Evolutionary conservation across 2,113 vertebrate species (phyloP).

Genomic region (Melanotaenia duboulayi): DNA sequence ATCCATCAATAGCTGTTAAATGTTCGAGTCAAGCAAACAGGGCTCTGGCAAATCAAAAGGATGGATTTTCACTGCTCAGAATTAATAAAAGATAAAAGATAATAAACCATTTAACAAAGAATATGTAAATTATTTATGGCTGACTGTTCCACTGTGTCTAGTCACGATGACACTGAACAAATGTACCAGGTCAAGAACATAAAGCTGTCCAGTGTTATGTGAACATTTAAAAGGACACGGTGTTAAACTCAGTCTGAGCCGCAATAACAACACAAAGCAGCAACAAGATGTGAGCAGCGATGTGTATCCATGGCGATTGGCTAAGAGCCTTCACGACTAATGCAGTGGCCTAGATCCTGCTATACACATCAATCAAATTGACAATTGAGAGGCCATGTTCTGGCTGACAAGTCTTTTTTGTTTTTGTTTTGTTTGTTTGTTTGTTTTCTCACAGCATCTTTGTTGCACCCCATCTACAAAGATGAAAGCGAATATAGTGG

Average conservation of each 20-base stretch:
- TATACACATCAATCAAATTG: slow-evolving; percentile 71
- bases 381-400: slow-evolving; percentile 59
- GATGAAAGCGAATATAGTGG: slow-evolving; percentile 36
- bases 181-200: slow-evolving; percentile 12
- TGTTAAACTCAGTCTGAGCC: slow-evolving; percentile 26
- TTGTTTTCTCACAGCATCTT: background rate
- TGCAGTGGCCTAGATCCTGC: slow-evolving; percentile 66
- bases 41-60: background rate
- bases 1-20: slow-evolving; percentile 8
- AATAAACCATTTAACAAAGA: background rate
- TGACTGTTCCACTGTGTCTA: background rate
- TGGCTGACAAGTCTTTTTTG: slow-evolving; percentile 40
- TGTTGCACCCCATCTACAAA: slow-evolving; percentile 46
- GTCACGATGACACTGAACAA: slow-evolving; percentile 21
- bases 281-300: slow-evolving; percentile 59
- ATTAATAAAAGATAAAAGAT: background rate
- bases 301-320: slow-evolving; percentile 53
- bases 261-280: slow-evolving; percentile 60
- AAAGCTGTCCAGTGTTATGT: slow-evolving; percentile 14
- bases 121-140: background rate
- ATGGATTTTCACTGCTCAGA: background rate
- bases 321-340: slow-evolving; percentile 51
- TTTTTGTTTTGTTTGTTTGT: slow-evolving; percentile 20
- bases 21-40: background rate
- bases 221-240: slow-evolving; percentile 50